Evolutionary conservation across 1,140 invertebrate genomes (phyloP), one percentile per base, ranked within the genome.

Genomic region (Cydia amplana): DNA sequence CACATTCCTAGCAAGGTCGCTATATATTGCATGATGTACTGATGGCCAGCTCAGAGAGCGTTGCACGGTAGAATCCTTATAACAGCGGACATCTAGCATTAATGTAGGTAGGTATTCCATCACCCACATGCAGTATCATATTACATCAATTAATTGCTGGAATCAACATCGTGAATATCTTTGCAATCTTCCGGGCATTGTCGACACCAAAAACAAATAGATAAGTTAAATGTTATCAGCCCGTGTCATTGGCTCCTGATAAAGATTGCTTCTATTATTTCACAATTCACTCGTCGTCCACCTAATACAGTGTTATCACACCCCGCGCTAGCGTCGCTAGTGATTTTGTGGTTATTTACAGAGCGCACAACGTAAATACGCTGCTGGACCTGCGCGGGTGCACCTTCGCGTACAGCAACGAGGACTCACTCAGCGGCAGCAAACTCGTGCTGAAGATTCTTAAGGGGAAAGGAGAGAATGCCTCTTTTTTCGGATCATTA

Each of bases 401-500:
- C 76, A 93, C 89, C 36, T 95, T 94, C 91, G 94, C 94, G 0
- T 94, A 94, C 80, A 93, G 91, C 77, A 82, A 92, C 76, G 91
- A 93, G 77, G 91, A 93, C 76, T 95, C 94, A 65, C 81, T 95
- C 0, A 94, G 94, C 88, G 91, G 92, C 77, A 94, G 94, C 81
- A 90, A 92, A 80, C 90, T 94, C 23, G 91, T 95, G 23, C 81
- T 95, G 40, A 93, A 93, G 78, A 93, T 88, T n/a, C 83, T 95
- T 10, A 94, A 94, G 80, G 91, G 93, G 79, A 86, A 94, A 60
- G 95, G 95, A 74, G 95, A 95, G 91, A 95, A 95, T 91, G 93
- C 94, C 1, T 93, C 93, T 32, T 95, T 95, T 79, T 95, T 95
- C 83, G 94, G 94, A 83, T 94, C 94, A 73, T 81, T 93, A 74